Base-by-base conservation (phyloP, 2,113 vertebrate species). In the Arvicanthis niloticus region DNA sequence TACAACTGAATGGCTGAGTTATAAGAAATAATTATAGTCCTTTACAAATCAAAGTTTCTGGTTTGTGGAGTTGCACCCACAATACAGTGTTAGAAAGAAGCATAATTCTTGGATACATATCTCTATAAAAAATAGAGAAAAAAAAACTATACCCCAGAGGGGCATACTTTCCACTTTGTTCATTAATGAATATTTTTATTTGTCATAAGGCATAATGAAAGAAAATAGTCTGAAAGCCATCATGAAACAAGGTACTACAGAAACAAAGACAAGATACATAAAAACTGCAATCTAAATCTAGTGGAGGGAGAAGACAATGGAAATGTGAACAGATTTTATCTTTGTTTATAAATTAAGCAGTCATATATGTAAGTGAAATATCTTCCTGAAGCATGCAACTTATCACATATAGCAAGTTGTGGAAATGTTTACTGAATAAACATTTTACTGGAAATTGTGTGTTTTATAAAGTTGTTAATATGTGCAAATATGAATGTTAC, bases 281-380 rank as follows among this genome's bases (percentile, higher is more conserved):
- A 10, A 73, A 92, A 78, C 17, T 31, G 11, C 51, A 24, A 65
- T 60, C 26, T 21, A 92, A 95, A 84, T 86, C 70, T 29, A 75
- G 53, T 2, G 72, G 65, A 7, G 51, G 17, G 22, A 77, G 37
- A 42, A 76, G 81, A 81, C 56, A 88, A 60, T 0, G 7, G 34
- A 91, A 92, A 81, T 26, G 65, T 60, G 51, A 82, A 34, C n/a
- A 86, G 45, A 6, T 77, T 91, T 96, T 95, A 58, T 42, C 67
- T 86, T 51, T 21, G 21, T 72, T 88, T 68, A 51, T 76, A 45
- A 70, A 95, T 58, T 17, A 92, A 82, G 37, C 17, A 62, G 40
- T 77, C 84, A 12, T 7, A 0, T 84, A 29, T 53, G 24, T 87
- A 73, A 89, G 53, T 89, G 81, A 56, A 84, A 88, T 88, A 53